These are phyloP conservation scores for Balanococcus diminutus DNA, from an alignment of 2,888 invertebrate species.

Conservation along the genomic window DNA sequence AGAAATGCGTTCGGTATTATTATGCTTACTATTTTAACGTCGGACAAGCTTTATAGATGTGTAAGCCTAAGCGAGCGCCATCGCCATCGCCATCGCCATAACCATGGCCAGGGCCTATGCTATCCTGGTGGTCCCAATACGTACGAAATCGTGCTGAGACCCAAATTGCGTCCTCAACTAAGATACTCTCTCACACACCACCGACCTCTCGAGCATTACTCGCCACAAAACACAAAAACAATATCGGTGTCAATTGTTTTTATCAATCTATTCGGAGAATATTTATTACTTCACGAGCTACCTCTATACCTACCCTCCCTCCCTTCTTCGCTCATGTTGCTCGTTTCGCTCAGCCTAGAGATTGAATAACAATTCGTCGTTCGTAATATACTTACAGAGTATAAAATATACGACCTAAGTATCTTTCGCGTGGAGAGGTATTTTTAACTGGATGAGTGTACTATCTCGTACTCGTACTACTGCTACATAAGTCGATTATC, in stretches of 20 bases:
- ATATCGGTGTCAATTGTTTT: slow-evolving; percentile 51
- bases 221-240: slow-evolving; percentile 27
- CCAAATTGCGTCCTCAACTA: slow-evolving; percentile 48
- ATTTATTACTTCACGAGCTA: slow-evolving; percentile 53
- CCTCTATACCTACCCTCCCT: not conserved
- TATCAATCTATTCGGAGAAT: slow-evolving; percentile 49
- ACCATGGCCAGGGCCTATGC: not conserved
- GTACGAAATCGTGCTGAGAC: slow-evolving; percentile 51
- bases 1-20: slow-evolving; percentile 51
- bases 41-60: not conserved
- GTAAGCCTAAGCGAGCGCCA: no score
- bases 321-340: not conserved
- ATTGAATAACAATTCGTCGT: not conserved
- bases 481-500: not conserved
- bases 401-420: no score
- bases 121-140: slow-evolving; percentile 43
- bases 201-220: no score
- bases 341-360: not conserved
- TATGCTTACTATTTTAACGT: slow-evolving; percentile 3
- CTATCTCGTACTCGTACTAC: not conserved
- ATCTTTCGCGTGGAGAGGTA: not conserved
- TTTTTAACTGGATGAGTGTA: not conserved
- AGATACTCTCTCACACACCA: not conserved
- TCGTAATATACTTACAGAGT: not conserved
- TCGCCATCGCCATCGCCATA: no score